Conservation (phyloP, 2,888 invertebrate genomes). For the Eilema caniola region DNA sequence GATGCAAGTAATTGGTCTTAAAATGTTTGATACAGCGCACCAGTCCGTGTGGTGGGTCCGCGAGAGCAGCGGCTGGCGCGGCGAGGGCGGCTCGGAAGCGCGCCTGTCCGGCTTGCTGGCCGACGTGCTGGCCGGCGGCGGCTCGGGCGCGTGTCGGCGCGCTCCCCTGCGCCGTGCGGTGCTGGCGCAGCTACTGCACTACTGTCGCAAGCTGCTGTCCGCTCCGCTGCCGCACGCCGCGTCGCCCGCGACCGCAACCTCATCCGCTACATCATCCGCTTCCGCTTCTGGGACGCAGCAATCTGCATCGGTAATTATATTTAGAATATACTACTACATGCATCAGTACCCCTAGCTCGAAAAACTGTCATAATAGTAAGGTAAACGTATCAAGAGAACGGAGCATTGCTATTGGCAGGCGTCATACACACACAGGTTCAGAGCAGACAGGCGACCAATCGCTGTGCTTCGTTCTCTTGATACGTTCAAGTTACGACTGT, state of each 20-base stretch:
- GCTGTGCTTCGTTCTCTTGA: no score
- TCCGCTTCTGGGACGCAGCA: not conserved
- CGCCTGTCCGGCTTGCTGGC: slow-evolving; percentile 90
- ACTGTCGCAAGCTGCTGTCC: slow-evolving; percentile 87
- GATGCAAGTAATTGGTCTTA: not conserved
- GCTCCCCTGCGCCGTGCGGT: slow-evolving; percentile 90
- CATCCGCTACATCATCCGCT: not conserved
- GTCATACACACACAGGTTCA: no score
- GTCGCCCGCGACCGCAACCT: slow-evolving; percentile 27
- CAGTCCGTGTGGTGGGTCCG: slow-evolving; percentile 69
- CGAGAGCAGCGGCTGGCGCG: slow-evolving; percentile 83
- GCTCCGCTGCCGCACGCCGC: slow-evolving; percentile 68
- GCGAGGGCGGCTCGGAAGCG: slow-evolving; percentile 88
- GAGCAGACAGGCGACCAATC: no score
- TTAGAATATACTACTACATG: no score
- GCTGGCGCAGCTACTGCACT: slow-evolving; percentile 90
- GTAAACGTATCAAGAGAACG: no score
- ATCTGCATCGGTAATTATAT: slow-evolving; percentile 15
- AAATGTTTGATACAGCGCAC: slow-evolving; percentile 64
- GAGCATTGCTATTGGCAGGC: no score
- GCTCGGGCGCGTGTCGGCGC: slow-evolving; percentile 86
- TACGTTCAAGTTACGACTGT: no score
- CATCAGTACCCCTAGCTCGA: no score
- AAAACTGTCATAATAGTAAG: no score
- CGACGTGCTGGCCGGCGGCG: slow-evolving; percentile 87